A percentile compares a stretch with the other conserved stretches of the same genome.
Evolutionary conservation across 2,888 invertebrate genomes (phyloP).

Genomic region (Drosophila paucipuncta): DNA sequence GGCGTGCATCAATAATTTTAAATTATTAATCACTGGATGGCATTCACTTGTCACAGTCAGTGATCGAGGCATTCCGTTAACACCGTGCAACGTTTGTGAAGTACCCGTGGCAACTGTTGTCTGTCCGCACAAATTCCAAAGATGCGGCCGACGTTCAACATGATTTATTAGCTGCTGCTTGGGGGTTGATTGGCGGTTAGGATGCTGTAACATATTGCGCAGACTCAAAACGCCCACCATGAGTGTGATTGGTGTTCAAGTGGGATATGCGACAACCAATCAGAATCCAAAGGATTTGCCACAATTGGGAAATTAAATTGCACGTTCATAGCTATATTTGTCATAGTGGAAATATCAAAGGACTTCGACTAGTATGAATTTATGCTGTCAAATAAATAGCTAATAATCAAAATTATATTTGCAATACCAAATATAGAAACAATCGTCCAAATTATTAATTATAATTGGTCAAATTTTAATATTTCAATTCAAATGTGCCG

Average conservation of each 20-base stretch:
- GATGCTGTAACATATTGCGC: conserved; percentile 70
- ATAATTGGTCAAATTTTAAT: neutral
- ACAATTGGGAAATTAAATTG: neutral
- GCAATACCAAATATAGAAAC: neutral
- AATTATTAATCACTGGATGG: conserved; percentile 66
- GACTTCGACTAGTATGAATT: neutral
- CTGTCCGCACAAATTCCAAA: conserved; percentile 20
- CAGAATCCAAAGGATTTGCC: neutral
- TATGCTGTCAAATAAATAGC: neutral
- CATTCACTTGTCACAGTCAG: conserved; percentile 50
- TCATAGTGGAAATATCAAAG: neutral
- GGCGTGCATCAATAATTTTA: conserved; percentile 68
- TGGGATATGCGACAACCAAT: conserved; percentile 36
- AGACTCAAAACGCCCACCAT: conserved; percentile 66
- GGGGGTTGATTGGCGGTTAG: conserved; percentile 51
- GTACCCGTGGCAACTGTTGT: conserved; percentile 67
- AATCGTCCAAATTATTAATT: neutral
- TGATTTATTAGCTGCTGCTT: conserved; percentile 36
- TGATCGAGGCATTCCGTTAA: conserved; percentile 63
- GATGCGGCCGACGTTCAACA: conserved; percentile 22
- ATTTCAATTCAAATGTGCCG: conserved; percentile 15
- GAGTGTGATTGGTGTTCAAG: conserved; percentile 49
- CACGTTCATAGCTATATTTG: neutral
- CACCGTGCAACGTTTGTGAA: conserved; percentile 59
- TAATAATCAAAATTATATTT: neutral